Percentiles rank a stretch among this genome's conserved stretches.
These are phyloP conservation scores for Oryzias melastigma DNA, from an alignment of 2,113 vertebrate genomes.

Conservation along the genomic window DNA sequence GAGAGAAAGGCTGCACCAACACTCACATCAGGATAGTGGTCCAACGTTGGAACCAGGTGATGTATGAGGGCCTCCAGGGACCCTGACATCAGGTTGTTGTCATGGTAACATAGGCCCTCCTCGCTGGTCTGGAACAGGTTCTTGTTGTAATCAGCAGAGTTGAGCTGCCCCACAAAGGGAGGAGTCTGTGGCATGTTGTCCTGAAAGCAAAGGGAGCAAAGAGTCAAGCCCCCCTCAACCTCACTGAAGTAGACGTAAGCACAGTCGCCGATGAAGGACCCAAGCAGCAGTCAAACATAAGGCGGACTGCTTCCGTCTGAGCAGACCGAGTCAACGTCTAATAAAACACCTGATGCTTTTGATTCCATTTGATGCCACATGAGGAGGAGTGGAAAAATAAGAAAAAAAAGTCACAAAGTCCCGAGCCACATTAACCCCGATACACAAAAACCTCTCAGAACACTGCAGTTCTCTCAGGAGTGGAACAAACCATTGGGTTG, in stretches of 20 bases:
- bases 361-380: too few species aligned
- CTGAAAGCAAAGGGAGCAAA: constrained; percentile 54
- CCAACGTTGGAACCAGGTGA: constrained; percentile 87
- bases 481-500: too few species aligned
- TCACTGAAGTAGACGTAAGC: background rate
- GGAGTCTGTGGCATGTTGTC: constrained; percentile 92
- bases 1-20: background rate
- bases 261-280: constrained; percentile 10
- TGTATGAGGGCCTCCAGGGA: constrained; percentile 94
- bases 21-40: constrained; percentile 95
- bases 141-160: constrained; percentile 83
- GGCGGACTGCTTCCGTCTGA: background rate
- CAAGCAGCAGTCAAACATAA: constrained; percentile 39
- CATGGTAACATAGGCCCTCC: constrained; percentile 85
- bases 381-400: too few species aligned
- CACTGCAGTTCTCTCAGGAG: too few species aligned
- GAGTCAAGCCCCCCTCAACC: background rate
- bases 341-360: background rate
- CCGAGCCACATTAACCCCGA: too few species aligned
- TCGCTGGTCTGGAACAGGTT: constrained; percentile 86
- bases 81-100: constrained; percentile 89
- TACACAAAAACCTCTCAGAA: too few species aligned
- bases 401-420: too few species aligned
- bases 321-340: background rate
- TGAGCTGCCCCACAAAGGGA: constrained; percentile 85